phyloP scores from a whole-genome alignment of 1,140 invertebrate genomes.

The Drosophila novamexicana region DNA sequence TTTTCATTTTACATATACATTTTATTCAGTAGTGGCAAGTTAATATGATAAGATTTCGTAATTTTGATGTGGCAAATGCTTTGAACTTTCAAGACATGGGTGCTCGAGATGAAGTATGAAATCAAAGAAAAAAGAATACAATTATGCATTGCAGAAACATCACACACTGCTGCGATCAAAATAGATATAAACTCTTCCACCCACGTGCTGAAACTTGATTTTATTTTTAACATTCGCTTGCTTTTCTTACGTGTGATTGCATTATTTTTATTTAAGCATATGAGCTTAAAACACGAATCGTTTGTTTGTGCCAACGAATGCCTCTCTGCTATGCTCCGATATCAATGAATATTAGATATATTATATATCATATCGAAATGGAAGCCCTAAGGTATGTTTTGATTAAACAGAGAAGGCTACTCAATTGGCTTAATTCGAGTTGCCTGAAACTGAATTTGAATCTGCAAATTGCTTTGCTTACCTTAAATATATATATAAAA shows the following conservation, averaged over 20 bases:
- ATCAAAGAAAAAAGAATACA: background rate
- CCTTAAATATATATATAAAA: background rate
- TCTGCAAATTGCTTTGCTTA: background rate
- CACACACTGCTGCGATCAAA: no score
- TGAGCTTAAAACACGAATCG: no score
- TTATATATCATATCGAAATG: background rate
- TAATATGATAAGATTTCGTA: conserved; percentile 10
- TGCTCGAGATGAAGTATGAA: background rate
- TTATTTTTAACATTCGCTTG: no score
- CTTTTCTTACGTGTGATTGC: no score
- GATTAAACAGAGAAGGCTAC: background rate
- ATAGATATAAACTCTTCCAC: no score
- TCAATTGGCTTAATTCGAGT: background rate
- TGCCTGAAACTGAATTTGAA: background rate
- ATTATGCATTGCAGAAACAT: background rate
- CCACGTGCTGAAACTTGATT: no score
- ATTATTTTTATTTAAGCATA: no score
- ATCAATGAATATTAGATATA: background rate
- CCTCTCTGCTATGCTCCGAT: no score
- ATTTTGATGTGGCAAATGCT: background rate
- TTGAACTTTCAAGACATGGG: conserved; percentile 12
- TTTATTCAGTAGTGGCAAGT: background rate
- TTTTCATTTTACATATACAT: conserved; percentile 16
- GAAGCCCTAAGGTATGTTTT: background rate
- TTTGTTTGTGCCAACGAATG: no score